Conservation (phyloP, 1,140 invertebrate species). For the Drosophila virilis region DNA sequence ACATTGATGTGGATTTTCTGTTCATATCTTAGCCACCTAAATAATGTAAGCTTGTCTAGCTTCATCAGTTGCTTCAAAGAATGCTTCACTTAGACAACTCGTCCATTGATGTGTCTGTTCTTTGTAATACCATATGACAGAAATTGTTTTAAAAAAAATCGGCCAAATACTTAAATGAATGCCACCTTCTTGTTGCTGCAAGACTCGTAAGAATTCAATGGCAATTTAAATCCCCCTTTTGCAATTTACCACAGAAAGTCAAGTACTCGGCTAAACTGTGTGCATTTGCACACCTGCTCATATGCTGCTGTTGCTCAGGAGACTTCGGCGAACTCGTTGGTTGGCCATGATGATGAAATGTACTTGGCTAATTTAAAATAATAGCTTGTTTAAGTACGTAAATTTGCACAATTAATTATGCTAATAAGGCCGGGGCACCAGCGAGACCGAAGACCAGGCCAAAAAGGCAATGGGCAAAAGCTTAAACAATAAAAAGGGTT, state of each 20-base stretch:
- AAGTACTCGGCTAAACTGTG: constrained; percentile 6
- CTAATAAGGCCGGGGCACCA: constrained; percentile 71
- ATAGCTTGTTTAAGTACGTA: constrained; percentile 82
- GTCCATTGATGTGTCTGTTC: too few relatives aligned
- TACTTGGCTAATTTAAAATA: constrained; percentile 78
- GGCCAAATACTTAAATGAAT: background rate
- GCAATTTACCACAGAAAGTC: background rate
- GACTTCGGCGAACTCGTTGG: background rate
- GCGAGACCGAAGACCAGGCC: constrained; percentile 27
- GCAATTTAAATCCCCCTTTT: background rate
- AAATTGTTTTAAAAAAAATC: too few relatives aligned
- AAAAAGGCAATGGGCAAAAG: constrained; percentile 63
- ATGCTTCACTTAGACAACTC: too few relatives aligned
- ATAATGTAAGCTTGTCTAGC: too few relatives aligned
- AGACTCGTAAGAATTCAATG: background rate
- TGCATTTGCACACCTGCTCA: constrained; percentile 14
- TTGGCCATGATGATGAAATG: constrained; percentile 51
- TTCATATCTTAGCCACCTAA: too few relatives aligned
- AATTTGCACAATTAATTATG: constrained; percentile 83
- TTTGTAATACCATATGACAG: too few relatives aligned
- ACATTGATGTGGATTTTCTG: too few relatives aligned
- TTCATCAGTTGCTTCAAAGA: too few relatives aligned
- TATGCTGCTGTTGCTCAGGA: background rate
- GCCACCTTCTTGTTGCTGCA: background rate
- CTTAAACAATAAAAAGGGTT: constrained; percentile 83